Conservation (phyloP, 1,140 invertebrate genomes). For the Pogonus chalceus region DNA sequence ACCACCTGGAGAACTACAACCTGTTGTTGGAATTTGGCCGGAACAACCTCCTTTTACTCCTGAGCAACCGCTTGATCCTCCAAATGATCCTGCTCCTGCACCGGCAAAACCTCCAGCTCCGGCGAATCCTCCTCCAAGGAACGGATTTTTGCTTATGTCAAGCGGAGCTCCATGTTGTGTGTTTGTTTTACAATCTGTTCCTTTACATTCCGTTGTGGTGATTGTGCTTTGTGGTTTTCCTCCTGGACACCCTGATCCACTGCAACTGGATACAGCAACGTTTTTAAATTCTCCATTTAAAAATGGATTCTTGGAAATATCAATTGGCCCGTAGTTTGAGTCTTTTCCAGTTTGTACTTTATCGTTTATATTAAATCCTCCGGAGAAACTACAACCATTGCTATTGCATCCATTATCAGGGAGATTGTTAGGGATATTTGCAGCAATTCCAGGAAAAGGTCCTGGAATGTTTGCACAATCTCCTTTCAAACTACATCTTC, state of each 20-base stretch:
- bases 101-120: slow-evolving; percentile 6
- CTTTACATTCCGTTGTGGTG: not conserved
- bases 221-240: slow-evolving; percentile 8
- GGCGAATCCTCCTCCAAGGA: slow-evolving; percentile 24
- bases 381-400: not conserved
- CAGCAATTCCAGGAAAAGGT: slow-evolving; percentile 9
- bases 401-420: not conserved
- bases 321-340: slow-evolving; percentile 19
- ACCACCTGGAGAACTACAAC: slow-evolving; percentile 11
- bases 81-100: not conserved
- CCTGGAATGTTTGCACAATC: slow-evolving; percentile 15
- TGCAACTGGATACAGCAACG: slow-evolving; percentile 6
- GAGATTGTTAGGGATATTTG: not conserved
- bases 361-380: not conserved
- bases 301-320: slow-evolving; percentile 31
- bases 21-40: slow-evolving; percentile 6
- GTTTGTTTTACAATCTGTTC: slow-evolving; percentile 7
- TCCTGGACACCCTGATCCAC: not conserved
- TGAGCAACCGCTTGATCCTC: not conserved
- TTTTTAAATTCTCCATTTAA: slow-evolving; percentile 20
- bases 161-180: slow-evolving; percentile 2
- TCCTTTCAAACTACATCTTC: slow-evolving; percentile 25
- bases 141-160: slow-evolving; percentile 19
- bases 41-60: not conserved
- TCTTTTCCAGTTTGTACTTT: slow-evolving; percentile 11